Conservation (phyloP, 2,888 invertebrate species). For the Rotaria sp. region DNA sequence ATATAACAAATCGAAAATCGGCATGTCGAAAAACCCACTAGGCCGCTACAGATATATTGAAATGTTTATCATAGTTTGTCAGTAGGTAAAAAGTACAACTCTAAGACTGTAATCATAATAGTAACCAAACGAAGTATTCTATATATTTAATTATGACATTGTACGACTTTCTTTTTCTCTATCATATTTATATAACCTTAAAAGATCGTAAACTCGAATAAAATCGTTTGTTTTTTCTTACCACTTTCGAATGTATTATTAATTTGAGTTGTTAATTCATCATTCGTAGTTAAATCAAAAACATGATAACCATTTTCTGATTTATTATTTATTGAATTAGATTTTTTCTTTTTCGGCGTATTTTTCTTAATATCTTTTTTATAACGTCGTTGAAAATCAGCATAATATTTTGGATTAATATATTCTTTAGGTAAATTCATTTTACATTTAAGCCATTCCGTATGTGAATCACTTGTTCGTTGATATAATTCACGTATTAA, state of each 20-base stretch:
- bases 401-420: not conserved
- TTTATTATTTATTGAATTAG: not conserved
- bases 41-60: too few species aligned
- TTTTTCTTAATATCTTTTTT: not conserved
- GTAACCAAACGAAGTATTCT: too few species aligned
- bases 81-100: too few species aligned
- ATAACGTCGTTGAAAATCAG: slow-evolving; percentile 11
- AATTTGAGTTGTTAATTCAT: not conserved
- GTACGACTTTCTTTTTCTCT: too few species aligned
- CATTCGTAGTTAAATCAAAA: too few species aligned
- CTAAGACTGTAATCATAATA: too few species aligned
- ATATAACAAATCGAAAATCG: too few species aligned
- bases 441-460: not conserved
- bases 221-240: not conserved
- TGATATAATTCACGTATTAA: slow-evolving; percentile 1
- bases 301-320: not conserved
- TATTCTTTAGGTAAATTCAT: not conserved
- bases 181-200: too few species aligned
- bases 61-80: too few species aligned
- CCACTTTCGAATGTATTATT: not conserved
- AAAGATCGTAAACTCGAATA: too few species aligned
- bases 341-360: not conserved
- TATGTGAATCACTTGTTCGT: not conserved
- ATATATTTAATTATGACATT: too few species aligned
- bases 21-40: too few species aligned